Evolutionary conservation across 2,113 vertebrate species (phyloP), one percentile per base, ranked within the genome.

Genomic region (Melospiza georgiana): DNA sequence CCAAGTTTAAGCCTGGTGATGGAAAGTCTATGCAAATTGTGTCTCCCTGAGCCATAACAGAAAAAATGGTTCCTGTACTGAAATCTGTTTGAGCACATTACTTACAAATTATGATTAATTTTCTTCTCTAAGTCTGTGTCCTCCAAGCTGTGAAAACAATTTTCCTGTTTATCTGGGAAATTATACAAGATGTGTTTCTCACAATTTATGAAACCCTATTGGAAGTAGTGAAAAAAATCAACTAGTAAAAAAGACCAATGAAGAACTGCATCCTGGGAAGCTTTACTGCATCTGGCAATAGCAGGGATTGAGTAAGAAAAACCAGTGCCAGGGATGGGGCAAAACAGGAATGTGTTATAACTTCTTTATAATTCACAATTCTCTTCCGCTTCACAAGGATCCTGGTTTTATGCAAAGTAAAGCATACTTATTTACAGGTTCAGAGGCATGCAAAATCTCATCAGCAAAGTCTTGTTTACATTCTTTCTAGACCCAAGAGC

Each of bases 81-180:
- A 79, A 93, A 91, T 88, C 66, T 93, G 74, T 95, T 85, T 88
- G 76, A 2, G 57, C 41, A 52, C 1, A 43, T 94, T 94, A 88
- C 90, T 94, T 90, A 82, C 41, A 74, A 96, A 93, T 14, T 3
- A 88, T 95, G 95, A 97, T 96, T 96, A 88, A 96, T 91, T 94
- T 90, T 84, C 84, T 94, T 87, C 79, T 79, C 69, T 49, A 83
- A 90, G 94, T 65, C 48, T 86, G 79, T 55, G 79, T 90, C 83
- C 77, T 95, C 88, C 84, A 95, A 97, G 84, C 95, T 96, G 89
- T 93, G 74, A 94, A 95, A 95, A 95, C 87, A 91, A 95, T 96
- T 95, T 95, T 89, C 87, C 69, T 84, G 76, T 93, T 86, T 90
- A 95, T 79, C 81, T 58, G 49, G 69, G 55, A 96, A 95, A 95